Evolutionary conservation across 2,888 invertebrate genomes (phyloP).

Genomic region (Choreutis nemorana): DNA sequence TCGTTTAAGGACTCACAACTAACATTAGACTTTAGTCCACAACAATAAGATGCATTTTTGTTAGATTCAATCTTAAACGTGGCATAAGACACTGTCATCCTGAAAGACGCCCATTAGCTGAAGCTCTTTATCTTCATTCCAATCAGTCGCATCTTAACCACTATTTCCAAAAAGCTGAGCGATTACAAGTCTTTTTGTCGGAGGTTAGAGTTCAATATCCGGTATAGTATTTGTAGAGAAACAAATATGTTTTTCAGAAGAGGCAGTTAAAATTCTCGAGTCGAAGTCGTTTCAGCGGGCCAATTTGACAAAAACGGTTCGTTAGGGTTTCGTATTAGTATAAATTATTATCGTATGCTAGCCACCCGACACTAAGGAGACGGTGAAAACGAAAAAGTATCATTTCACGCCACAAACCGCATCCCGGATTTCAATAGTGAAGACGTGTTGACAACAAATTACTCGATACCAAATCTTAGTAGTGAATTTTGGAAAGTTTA

Average conservation of each 20-base stretch:
- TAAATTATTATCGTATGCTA: constrained; percentile 34
- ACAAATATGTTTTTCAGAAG: constrained; percentile 43
- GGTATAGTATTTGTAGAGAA: constrained; percentile 9
- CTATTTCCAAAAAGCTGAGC: too few relatives aligned
- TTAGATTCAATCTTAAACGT: constrained; percentile 21
- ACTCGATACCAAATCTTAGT: too few relatives aligned
- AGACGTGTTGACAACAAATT: constrained; percentile 19
- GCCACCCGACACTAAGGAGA: constrained; percentile 15
- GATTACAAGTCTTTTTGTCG: too few relatives aligned
- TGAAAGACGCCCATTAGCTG: constrained; percentile 60
- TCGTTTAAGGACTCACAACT: constrained; percentile 32
- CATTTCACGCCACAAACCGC: constrained; percentile 16
- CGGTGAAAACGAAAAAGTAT: constrained; percentile 10
- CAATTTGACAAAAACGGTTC: constrained; percentile 62
- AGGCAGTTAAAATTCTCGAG: constrained; percentile 49
- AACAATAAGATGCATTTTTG: constrained; percentile 2
- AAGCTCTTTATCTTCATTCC: constrained; percentile 57
- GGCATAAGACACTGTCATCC: constrained; percentile 48
- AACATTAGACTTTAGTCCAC: neutral
- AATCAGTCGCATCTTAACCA: constrained; percentile 33
- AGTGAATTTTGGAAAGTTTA: too few relatives aligned
- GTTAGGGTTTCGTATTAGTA: constrained; percentile 48
- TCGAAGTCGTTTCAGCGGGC: constrained; percentile 40
- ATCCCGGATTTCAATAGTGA: constrained; percentile 12
- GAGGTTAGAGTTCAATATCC: too few relatives aligned